phyloP scores from a whole-genome alignment of 2,113 vertebrate species.

The Rhombomys opimus region DNA sequence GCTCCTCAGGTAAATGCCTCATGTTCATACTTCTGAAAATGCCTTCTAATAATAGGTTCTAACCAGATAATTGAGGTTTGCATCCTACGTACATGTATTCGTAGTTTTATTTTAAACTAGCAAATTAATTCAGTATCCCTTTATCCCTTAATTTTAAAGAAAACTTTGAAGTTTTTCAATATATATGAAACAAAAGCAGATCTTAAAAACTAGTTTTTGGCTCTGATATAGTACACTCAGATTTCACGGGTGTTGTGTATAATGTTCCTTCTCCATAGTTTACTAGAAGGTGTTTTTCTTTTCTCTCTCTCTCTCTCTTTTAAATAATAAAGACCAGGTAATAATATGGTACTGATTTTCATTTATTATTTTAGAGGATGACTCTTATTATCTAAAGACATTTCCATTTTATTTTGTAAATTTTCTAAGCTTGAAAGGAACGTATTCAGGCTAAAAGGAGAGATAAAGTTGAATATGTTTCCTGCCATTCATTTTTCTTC shows the following conservation, averaged over 20 bases:
- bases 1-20: background rate
- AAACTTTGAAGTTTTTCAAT: background rate
- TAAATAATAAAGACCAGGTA: background rate
- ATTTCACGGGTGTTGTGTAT: background rate
- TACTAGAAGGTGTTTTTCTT: background rate
- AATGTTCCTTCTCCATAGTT: background rate
- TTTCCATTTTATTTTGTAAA: background rate
- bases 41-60: background rate
- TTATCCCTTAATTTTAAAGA: background rate
- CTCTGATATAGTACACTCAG: background rate
- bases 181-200: background rate
- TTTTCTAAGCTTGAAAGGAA: background rate
- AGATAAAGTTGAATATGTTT: background rate
- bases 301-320: background rate
- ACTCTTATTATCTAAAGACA: slow-evolving; percentile 1
- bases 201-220: background rate
- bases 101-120: slow-evolving; percentile 13
- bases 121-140: background rate
- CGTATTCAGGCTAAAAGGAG: background rate
- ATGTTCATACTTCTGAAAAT: background rate
- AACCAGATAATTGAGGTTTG: background rate
- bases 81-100: background rate
- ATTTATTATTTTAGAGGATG: background rate
- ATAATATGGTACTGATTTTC: slow-evolving; percentile 9
- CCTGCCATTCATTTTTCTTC: background rate